Base-by-base conservation (phyloP, 1,140 invertebrate species). In the Euglossa dilemma region DNA sequence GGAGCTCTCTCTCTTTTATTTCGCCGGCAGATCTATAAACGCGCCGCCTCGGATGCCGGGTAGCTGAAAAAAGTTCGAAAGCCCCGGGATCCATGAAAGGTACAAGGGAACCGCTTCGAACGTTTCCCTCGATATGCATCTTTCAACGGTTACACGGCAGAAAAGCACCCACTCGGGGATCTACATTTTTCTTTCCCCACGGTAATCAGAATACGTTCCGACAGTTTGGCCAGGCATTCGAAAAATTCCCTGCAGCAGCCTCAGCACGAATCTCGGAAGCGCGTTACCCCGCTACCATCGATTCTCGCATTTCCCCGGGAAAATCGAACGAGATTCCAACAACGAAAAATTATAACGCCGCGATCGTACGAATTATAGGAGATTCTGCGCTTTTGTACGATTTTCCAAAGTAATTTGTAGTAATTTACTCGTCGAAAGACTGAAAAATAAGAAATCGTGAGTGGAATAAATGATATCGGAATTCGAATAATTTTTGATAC, bases 51-150 rank as follows among this genome's bases (percentile, higher is more conserved):
- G 43, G 7, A 47, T 54, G 59, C 59, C 28, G 6, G 2, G 8
- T 18, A 11, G 25, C 14, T 36, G 12, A 23, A n/a, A 61, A 50
- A 56, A 72, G 14, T 59, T 63, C 14, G 45, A 43, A 52, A 23
- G 14, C 43, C 6, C 7, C 9, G 54, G 25, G n/a, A 52, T 36
- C 57, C 56, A 14, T 47, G 52, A 71, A 80, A 50, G 16, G 28
- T 23, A 50, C 9, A 73, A 54, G 47, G 6, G 20, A 45, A 18
- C 57, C 43, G 25, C 47, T n/a, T 18, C 8, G 20, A 63, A 63
- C 20, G 18, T 75, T 63, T 61, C 73, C 54, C 16, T 43, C 56
- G 71, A 43, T 73, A 73, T 80, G 78, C 70, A 73, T 73, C 78
- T 73, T 64, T 73, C 28, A 80, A 73, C 28, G 56, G 69, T 80